Evolutionary conservation across 2,113 vertebrate genomes (phyloP), one percentile per base, ranked within the genome.

Genomic region (Aphelocoma coerulescens): DNA sequence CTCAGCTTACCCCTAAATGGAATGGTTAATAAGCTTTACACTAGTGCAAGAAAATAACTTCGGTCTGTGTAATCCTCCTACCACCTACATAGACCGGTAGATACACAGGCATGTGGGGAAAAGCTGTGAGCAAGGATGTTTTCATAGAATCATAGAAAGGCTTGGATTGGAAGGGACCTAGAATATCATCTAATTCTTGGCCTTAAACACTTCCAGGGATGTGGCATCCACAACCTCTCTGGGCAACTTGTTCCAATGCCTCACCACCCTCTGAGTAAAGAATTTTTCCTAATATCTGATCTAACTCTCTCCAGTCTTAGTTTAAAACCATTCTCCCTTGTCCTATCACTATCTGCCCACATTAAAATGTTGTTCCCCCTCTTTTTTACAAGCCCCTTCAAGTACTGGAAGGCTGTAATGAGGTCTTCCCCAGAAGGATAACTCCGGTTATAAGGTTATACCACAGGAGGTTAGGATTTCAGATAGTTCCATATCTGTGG

Each of bases 371-470:
- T 62, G 30, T 10, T 83, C 21, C 18, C 14, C 21, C 24, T 41
- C 24, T 35, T 22, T 30, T 48, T 41, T 55, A 13, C 54, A 27
- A 69, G 20, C 3, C 10, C 4, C 10, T 51, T 51, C 23, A 51
- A 33, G 22, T 62, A 41, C 30, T 62, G 30, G 20, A 55, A 68
- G 9, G n/a, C 32, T 69, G n/a, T n/a, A 83, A 48, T 55, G 48
- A 48, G 10, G 11, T 55, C 30, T 41, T 52, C 28, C 24, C 17
- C 11, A 3, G 27, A 14, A 48, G 14, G 21, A 23, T 41, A 83
- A 62, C 24, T 55, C 11, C 0, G 0, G n/a, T n/a, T n/a, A n/a
- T n/a, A n/a, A n/a, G 11, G 21, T 61, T 54, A 75, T 62, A n/a
- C 30, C 21, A 62, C 24, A 62, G n/a, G 20, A 52, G 33, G 6